phyloP scores from a whole-genome alignment of 92 coral and sea anemone genomes.

The Umimayanthus chanpuru region DNA sequence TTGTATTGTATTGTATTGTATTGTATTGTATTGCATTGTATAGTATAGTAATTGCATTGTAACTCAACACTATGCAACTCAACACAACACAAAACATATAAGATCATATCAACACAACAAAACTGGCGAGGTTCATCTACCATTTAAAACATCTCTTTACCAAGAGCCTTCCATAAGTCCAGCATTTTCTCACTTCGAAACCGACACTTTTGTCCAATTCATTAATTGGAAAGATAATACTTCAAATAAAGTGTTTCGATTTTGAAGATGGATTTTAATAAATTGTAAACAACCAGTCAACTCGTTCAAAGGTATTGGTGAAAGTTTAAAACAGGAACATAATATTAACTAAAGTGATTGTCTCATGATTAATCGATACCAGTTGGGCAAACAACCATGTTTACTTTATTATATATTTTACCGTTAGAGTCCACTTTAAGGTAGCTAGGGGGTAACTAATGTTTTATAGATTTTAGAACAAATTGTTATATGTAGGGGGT shows the following conservation, averaged over 20 bases:
- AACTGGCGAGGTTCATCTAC: neutral
- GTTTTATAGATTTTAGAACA: neutral
- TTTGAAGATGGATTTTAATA: neutral
- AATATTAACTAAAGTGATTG: constrained; percentile 1
- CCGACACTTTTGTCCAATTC: neutral
- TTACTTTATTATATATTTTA: neutral
- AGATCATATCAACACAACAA: neutral
- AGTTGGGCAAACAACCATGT: neutral
- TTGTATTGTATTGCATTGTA: neutral
- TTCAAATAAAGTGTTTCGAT: neutral
- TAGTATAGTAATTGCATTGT: neutral
- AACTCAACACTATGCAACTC: neutral
- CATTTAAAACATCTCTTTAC: neutral
- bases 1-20: neutral
- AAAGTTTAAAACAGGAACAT: neutral
- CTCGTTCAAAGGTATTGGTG: neutral
- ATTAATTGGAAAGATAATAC: neutral
- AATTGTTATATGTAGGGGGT: neutral
- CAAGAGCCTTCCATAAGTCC: neutral
- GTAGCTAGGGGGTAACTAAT: neutral
- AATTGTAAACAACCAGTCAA: neutral
- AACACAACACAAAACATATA: neutral
- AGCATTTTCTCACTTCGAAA: neutral
- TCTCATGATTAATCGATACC: neutral
- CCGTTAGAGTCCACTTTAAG: neutral